Conservation (phyloP, 2,113 vertebrate species). For the Eublepharis macularius region DNA sequence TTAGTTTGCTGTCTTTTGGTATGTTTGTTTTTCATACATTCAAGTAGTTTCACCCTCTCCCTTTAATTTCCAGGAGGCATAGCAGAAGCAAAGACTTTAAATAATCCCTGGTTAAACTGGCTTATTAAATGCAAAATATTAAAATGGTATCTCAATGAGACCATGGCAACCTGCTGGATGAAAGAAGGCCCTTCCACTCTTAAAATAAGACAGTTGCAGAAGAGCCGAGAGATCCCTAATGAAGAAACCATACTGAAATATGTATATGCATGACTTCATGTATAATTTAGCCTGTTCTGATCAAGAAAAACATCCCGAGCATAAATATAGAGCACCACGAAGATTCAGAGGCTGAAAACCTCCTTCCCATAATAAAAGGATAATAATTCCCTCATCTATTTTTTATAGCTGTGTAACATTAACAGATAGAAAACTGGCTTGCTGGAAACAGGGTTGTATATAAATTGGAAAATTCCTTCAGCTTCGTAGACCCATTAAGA, state of each 20-base stretch:
- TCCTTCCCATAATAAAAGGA: slow-evolving; percentile 58
- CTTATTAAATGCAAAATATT: slow-evolving; percentile 46
- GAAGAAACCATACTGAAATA: slow-evolving; percentile 61
- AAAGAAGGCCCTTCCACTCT: slow-evolving; percentile 52
- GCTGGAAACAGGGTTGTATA: slow-evolving; percentile 64
- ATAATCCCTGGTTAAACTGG: slow-evolving; percentile 49
- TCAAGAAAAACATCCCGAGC: slow-evolving; percentile 62
- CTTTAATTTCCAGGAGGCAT: slow-evolving; percentile 41
- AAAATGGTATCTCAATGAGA: slow-evolving; percentile 62
- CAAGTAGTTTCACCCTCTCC: slow-evolving; percentile 29
- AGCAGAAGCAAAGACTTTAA: slow-evolving; percentile 44
- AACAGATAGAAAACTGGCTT: slow-evolving; percentile 60
- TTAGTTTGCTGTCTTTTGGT: slow-evolving; percentile 47
- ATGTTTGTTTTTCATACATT: slow-evolving; percentile 9
- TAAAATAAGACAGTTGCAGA: slow-evolving; percentile 15
- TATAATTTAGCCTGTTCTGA: slow-evolving; percentile 72
- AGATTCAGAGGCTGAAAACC: slow-evolving; percentile 50
- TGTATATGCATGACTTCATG: slow-evolving; percentile 62
- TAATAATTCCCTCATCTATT: slow-evolving; percentile 61
- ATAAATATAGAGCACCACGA: slow-evolving; percentile 58
- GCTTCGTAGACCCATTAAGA: slow-evolving; percentile 61
- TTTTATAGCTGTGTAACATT: slow-evolving; percentile 61
- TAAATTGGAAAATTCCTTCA: slow-evolving; percentile 69
- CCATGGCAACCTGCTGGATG: slow-evolving; percentile 36
- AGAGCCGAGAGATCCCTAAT: slow-evolving; percentile 45